Base-by-base conservation (phyloP, 2,888 invertebrate genomes). In the Lapara coniferarum region DNA sequence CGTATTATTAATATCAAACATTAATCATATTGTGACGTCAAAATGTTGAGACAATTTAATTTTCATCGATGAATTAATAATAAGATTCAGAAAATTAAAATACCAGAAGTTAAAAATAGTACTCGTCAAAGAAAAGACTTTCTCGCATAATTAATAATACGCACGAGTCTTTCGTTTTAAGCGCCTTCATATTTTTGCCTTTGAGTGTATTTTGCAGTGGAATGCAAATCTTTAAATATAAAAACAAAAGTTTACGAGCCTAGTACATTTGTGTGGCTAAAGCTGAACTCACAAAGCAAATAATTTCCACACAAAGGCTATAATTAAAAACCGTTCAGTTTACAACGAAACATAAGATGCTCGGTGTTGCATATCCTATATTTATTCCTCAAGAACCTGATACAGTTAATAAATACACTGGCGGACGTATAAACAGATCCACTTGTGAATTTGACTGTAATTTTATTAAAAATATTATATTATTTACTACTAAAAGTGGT, bases 321-420 rank as follows among this genome's bases (percentile, higher is more conserved):
- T 86, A 85, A 85, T 87, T 87, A 85, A 85, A 85, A 83, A 78
- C 72, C 78, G 75, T 77, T 74, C 76, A 76, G 78, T 78, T 82
- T 81, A 82, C 77, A 76, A 70, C 77, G 86, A 86, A 86, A 85
- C 79, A 73, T 74, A 82, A 84, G 85, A 83, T 83, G 83, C 74
- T 72, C 78, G 77, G 78, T 73, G 78, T 75, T 76, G 72, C 73
- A 76, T 74, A 78, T 80, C 75, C 77, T 79, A 77, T 86, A 85
- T 88, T 87, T 85, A 86, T 83, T 80, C 77, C 78, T 76, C 73
- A 81, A 87, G 86, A 89, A 91, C 83, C 79, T 87, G 92, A 92
- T 92, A 90, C 88, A 85, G 84, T 86, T 86, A 88, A 89, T 92
- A 92, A 92, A 91, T 89, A 55, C 55, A 53, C 53, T 53, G 53